Percentiles rank a stretch among this genome's conserved stretches.
Evolutionary conservation across 2,113 vertebrate genomes (phyloP).

Genomic region (Epinephelus moara): DNA sequence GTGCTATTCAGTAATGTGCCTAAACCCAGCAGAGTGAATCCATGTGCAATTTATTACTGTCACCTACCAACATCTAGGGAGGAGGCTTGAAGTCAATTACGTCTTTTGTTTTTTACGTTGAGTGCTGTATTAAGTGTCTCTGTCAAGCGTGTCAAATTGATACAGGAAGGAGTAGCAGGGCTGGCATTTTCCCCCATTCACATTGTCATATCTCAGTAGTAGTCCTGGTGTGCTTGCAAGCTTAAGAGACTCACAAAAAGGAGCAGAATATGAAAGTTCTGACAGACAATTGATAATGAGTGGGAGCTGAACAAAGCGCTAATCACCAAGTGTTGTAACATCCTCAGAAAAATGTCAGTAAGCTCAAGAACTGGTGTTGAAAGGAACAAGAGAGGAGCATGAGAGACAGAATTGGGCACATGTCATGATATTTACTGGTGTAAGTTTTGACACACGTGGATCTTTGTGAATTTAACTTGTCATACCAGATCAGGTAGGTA

Average conservation of each 20-base stretch:
- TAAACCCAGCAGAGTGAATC: constrained; percentile 68
- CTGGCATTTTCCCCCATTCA: constrained; percentile 13
- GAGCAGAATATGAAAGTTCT: constrained; percentile 36
- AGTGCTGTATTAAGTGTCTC: constrained; percentile 70
- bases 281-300: constrained; percentile 62
- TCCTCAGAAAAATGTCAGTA: constrained; percentile 47
- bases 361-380: constrained; percentile 17
- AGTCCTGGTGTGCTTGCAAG: constrained; percentile 4
- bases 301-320: constrained; percentile 51
- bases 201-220: constrained; percentile 28
- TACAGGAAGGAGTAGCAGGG: constrained; percentile 24
- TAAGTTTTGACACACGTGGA: constrained; percentile 37
- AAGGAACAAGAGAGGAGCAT: constrained; percentile 5
- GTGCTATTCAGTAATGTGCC: constrained; percentile 68
- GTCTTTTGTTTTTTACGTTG: constrained; percentile 62
- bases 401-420: constrained; percentile 8
- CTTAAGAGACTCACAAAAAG: constrained; percentile 39
- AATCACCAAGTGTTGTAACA: constrained; percentile 48
- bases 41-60: constrained; percentile 72
- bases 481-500: not conserved
- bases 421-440: constrained; percentile 30
- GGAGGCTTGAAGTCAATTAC: constrained; percentile 61
- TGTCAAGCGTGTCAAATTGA: constrained; percentile 66
- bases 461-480: constrained; percentile 12
- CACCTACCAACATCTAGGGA: constrained; percentile 62